Evolutionary conservation across 2,113 vertebrate species (phyloP).

Genomic region (Trachemys scripta): DNA sequence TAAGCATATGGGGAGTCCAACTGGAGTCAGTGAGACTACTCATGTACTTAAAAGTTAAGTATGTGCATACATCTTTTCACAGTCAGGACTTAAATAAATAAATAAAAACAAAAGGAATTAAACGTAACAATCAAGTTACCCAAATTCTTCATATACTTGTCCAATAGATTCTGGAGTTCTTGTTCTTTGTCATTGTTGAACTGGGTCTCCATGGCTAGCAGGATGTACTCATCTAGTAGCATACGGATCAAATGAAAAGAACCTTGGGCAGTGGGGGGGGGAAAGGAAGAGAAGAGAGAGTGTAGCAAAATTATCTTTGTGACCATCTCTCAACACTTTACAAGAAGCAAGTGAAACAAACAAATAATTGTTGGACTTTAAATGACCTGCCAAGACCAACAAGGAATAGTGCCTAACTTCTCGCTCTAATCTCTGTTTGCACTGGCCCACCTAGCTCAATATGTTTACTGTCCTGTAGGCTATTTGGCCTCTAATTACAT

Average conservation of each 20-base stretch:
- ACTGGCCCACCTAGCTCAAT: slow-evolving; percentile 80
- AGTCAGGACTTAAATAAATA: neutral
- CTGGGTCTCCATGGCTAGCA: slow-evolving; percentile 96
- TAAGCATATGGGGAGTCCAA: neutral
- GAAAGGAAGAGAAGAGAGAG: slow-evolving; percentile 38
- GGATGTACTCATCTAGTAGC: slow-evolving; percentile 98
- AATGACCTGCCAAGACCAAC: slow-evolving; percentile 86
- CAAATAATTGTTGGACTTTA: slow-evolving; percentile 86
- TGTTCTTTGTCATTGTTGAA: slow-evolving; percentile 99
- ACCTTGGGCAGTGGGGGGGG: slow-evolving; percentile 78
- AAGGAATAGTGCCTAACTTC: slow-evolving; percentile 75
- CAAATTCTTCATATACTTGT: slow-evolving; percentile 98
- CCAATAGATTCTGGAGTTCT: slow-evolving; percentile 95
- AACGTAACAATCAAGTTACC: slow-evolving; percentile 78
- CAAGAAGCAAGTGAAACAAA: slow-evolving; percentile 82
- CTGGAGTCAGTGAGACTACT: neutral
- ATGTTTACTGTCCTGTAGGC: slow-evolving; percentile 82
- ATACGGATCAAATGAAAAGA: slow-evolving; percentile 99
- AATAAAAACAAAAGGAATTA: neutral
- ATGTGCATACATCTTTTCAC: neutral
- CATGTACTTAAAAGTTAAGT: neutral
- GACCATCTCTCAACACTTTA: slow-evolving; percentile 83
- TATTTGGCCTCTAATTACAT: slow-evolving; percentile 86
- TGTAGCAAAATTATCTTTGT: slow-evolving; percentile 80
- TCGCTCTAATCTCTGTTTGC: slow-evolving; percentile 82